Evolutionary conservation across 2,888 invertebrate genomes (phyloP), one percentile per base, ranked within the genome.

Genomic region (Phengaris alcon): DNA sequence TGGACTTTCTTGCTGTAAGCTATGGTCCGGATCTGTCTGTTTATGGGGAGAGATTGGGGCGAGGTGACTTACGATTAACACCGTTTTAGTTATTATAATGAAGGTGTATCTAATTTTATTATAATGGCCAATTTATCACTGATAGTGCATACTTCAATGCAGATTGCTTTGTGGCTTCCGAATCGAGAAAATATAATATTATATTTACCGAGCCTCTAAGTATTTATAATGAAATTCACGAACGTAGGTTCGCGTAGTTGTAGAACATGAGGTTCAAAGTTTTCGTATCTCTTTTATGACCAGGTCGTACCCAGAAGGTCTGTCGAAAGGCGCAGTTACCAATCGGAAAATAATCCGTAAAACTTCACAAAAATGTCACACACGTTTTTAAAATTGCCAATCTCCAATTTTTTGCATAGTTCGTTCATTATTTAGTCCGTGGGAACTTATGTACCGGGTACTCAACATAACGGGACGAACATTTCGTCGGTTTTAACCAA

Each of bases 41-140:
- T 82, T 84, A 83, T 79, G 83, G 83, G 79, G 83, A 82, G 83
- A 83, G 81, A 84, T 82, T 81, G 79, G 76, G 78, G 79, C 10
- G 59, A 59, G 59, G 59, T 44, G 64, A 64, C 64, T 64, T 64
- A 64, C 10, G 22, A 35, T 64, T 64, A 35, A 35, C 64, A 35
- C 64, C 64, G 44, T 35, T 10, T 35, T 35, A 64, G 10, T 59
- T 22, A 22, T 52, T 52, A 52, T 52, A 52, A 52, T 52, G 35
- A 64, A 64, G 64, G 64, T 64, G 64, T 64, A 64, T 35, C 12
- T 64, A 35, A 64, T 64, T 64, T 35, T 48, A 64, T 35, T 64
- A 68, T 68, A 59, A 59, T 59, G 46, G 6, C 64, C 35, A 12
- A 35, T 64, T 64, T 64, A 64, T 59, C 59, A 22, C 0, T 22